Evolutionary conservation across 2,888 invertebrate species (phyloP).

Genomic region (Dione juno): DNA sequence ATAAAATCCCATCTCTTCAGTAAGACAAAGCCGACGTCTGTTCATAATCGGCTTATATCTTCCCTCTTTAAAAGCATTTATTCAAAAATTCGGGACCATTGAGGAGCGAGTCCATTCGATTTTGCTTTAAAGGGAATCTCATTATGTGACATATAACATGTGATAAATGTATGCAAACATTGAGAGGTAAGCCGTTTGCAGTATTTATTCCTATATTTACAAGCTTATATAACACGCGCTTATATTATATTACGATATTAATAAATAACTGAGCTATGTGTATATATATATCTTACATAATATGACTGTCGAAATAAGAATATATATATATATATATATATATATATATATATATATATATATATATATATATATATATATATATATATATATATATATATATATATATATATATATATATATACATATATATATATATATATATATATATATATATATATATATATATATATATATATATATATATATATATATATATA

Average conservation of each 20-base stretch:
- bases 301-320: too few species aligned
- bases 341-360: background rate
- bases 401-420: too few species aligned
- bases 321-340: too few species aligned
- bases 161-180: constrained; percentile 34
- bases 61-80: constrained; percentile 54
- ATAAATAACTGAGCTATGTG: too few species aligned
- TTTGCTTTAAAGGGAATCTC: constrained; percentile 50
- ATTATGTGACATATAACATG: constrained; percentile 45
- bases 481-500: too few species aligned
- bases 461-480: too few species aligned
- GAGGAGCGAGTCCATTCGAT: constrained; percentile 52
- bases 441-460: too few species aligned
- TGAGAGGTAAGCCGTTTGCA: background rate
- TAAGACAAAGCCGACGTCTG: constrained; percentile 59
- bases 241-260: too few species aligned
- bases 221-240: too few species aligned
- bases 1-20: constrained; percentile 53
- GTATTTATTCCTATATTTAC: constrained; percentile 1
- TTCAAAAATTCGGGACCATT: constrained; percentile 51
- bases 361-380: background rate
- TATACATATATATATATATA: too few species aligned
- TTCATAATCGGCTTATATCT: constrained; percentile 69
- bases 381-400: too few species aligned
- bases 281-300: too few species aligned